phyloP scores from a whole-genome alignment of 2,888 invertebrate species.

The Diadegma fenestrale region DNA sequence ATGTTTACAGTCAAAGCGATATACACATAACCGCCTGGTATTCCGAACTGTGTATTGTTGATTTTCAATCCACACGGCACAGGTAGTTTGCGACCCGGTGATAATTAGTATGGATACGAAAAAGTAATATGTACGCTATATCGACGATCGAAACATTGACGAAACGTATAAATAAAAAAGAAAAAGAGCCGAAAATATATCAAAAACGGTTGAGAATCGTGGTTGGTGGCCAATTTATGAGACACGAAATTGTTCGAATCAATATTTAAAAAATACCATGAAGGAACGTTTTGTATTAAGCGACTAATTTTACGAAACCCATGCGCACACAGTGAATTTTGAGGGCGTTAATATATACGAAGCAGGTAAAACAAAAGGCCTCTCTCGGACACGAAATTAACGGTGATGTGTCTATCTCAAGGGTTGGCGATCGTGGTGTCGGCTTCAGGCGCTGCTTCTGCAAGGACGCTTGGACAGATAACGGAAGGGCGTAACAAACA shows the following conservation, averaged over 20 bases:
- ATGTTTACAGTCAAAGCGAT: constrained; percentile 42
- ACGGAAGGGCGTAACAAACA: constrained; percentile 40
- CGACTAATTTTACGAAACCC: constrained; percentile 40
- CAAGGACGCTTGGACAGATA: background rate
- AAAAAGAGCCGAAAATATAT: background rate
- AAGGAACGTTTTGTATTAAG: background rate
- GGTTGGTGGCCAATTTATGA: background rate
- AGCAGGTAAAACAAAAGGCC: constrained; percentile 81
- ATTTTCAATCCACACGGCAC: constrained; percentile 51
- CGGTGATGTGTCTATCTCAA: constrained; percentile 83
- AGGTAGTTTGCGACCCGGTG: constrained; percentile 46
- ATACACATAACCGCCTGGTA: constrained; percentile 19
- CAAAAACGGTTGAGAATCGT: background rate
- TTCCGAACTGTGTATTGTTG: constrained; percentile 29
- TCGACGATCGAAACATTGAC: constrained; percentile 39
- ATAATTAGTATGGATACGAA: constrained; percentile 57
- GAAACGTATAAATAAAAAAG: background rate
- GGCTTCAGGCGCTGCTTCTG: constrained; percentile 36
- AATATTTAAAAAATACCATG: background rate
- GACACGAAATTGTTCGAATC: background rate
- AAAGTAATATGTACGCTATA: constrained; percentile 22
- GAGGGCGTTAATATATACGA: constrained; percentile 80
- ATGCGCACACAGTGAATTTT: constrained; percentile 43
- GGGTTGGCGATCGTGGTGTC: constrained; percentile 68
- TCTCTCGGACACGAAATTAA: constrained; percentile 79